phyloP scores from a whole-genome alignment of 1,140 invertebrate genomes.

The Scaptodrosophila lebanonensis region DNA sequence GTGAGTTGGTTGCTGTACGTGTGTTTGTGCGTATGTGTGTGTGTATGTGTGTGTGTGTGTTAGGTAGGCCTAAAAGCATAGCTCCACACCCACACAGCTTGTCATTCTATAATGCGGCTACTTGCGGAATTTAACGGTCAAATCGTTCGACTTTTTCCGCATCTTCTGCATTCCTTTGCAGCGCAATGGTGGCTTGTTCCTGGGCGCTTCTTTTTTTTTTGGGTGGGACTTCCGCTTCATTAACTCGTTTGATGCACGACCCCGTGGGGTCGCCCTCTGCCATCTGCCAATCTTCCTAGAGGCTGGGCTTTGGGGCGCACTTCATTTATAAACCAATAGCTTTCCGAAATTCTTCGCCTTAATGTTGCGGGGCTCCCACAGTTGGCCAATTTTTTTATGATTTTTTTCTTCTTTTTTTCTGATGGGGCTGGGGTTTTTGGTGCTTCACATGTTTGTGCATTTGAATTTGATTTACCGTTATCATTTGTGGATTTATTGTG shows the following conservation, averaged over 20 bases:
- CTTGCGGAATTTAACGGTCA: slow-evolving; percentile 55
- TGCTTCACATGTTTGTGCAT: slow-evolving; percentile 24
- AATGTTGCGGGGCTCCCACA: too few species aligned
- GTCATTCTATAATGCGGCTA: background rate
- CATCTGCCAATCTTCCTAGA: background rate
- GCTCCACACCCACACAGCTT: slow-evolving; percentile 1
- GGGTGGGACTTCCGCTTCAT: slow-evolving; percentile 43
- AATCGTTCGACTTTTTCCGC: slow-evolving; percentile 63
- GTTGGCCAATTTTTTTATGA: too few species aligned
- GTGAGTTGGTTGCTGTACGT: too few species aligned
- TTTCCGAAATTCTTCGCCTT: background rate
- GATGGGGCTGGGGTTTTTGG: too few species aligned
- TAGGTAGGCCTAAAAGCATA: slow-evolving; percentile 1
- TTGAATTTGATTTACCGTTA: slow-evolving; percentile 59
- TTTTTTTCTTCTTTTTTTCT: too few species aligned
- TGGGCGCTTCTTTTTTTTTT: background rate
- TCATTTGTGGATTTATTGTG: slow-evolving; percentile 61
- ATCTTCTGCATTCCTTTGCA: slow-evolving; percentile 24
- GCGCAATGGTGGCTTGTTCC: background rate
- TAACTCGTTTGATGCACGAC: slow-evolving; percentile 59
- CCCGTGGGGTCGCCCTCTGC: too few species aligned
- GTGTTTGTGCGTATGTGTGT: slow-evolving; percentile 28
- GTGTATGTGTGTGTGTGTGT: slow-evolving; percentile 9
- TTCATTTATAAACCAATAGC: slow-evolving; percentile 30
- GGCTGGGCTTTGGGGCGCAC: slow-evolving; percentile 6